A percentile compares a stretch with the other conserved stretches of the same genome.
phyloP scores from a whole-genome alignment of 2,797 vertebrate genomes.

The Aulostomus chinensis region DNA sequence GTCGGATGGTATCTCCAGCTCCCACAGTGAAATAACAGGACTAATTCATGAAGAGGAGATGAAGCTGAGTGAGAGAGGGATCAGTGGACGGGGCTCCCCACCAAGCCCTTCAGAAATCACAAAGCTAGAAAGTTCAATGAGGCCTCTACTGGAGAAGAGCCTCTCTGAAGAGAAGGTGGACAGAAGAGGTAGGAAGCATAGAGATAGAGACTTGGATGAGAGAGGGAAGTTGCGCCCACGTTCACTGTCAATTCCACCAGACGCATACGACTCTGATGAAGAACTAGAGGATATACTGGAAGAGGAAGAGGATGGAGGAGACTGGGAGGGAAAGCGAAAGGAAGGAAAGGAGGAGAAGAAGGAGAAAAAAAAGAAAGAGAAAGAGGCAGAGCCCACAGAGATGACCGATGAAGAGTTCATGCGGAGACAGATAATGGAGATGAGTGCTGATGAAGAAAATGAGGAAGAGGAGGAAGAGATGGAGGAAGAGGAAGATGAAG shows the following conservation, averaged over 20 bases:
- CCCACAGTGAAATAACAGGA: constrained; percentile 97
- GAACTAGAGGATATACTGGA: constrained; percentile 94
- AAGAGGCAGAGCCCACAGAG: constrained; percentile 79
- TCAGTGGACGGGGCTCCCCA: constrained; percentile 83
- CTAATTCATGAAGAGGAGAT: constrained; percentile 95
- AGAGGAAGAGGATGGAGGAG: constrained; percentile 88
- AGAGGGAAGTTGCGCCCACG: constrained; percentile 88
- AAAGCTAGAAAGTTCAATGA: constrained; percentile 91
- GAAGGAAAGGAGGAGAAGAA: constrained; percentile 85
- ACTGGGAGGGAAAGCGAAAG: constrained; percentile 89
- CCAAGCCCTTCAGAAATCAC: constrained; percentile 93
- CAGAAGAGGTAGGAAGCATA: constrained; percentile 77
- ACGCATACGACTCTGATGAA: constrained; percentile 94
- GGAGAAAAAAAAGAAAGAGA: constrained; percentile 84
- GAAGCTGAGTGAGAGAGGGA: constrained; percentile 89
- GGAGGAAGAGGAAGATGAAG: constrained; percentile 79
- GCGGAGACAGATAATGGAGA: constrained; percentile 96
- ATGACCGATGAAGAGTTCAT: constrained; percentile 96
- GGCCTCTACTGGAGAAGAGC: constrained; percentile 88
- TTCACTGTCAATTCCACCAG: constrained; percentile 92
- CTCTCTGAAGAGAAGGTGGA: constrained; percentile 77
- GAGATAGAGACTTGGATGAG: constrained; percentile 80
- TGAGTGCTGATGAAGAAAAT: constrained; percentile 96
- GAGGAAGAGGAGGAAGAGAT: constrained; percentile 76
- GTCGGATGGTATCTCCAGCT: constrained; percentile 96